These are phyloP conservation scores for Pseudochaenichthys georgianus DNA, from an alignment of 2,797 vertebrate species.

Conservation along the genomic window DNA sequence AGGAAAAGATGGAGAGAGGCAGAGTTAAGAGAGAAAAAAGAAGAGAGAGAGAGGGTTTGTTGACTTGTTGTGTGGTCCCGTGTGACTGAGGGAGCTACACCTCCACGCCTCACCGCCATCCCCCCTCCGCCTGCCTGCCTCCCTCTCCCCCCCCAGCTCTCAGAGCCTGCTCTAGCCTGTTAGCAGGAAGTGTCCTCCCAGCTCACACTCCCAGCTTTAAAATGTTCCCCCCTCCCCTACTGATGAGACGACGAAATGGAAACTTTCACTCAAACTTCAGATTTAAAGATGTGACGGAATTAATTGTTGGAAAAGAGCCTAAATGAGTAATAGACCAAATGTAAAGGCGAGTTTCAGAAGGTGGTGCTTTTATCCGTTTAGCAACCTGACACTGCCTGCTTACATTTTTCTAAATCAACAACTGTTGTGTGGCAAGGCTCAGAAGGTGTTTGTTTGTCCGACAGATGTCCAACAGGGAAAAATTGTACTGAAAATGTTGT, in stretches of 20 bases:
- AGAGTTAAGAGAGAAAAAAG: conserved; percentile 17
- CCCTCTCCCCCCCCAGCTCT: conserved; percentile 34
- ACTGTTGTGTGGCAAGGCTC: background rate
- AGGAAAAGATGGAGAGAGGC: conserved; percentile 32
- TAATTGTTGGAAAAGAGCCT: conserved; percentile 10
- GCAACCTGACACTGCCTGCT: background rate
- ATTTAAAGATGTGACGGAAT: conserved; percentile 28
- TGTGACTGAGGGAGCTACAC: conserved; percentile 82
- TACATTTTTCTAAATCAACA: background rate
- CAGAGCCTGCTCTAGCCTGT: conserved; percentile 77
- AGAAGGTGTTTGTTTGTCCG: background rate
- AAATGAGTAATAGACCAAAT: conserved; percentile 20
- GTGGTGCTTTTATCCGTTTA: conserved; percentile 53
- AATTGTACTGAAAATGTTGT: background rate
- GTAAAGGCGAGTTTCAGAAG: conserved; percentile 45
- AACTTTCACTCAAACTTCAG: conserved; percentile 42
- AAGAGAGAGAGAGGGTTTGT: conserved; percentile 64
- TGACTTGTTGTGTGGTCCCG: conserved; percentile 90
- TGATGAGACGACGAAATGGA: conserved; percentile 35
- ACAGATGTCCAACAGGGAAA: conserved; percentile 26
- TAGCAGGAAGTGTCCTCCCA: conserved; percentile 78
- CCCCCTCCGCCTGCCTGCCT: conserved; percentile 52
- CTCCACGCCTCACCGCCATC: conserved; percentile 85
- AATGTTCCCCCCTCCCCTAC: conserved; percentile 16
- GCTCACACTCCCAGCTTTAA: conserved; percentile 53